Base-by-base conservation (phyloP, 2,888 invertebrate species). In the Julus scandinavius region DNA sequence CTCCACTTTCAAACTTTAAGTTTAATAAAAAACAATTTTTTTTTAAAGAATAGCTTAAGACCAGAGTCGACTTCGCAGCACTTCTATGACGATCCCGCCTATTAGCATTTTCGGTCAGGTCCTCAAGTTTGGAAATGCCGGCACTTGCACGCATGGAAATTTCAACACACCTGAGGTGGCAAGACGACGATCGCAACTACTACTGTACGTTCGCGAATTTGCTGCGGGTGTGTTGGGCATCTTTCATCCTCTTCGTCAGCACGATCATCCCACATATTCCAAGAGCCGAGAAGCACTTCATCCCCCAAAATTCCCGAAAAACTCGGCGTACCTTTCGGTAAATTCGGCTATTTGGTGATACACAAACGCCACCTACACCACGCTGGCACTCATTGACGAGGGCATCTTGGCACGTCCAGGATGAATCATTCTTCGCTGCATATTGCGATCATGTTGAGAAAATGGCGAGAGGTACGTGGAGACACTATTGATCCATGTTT, bases 221-320 rank as follows among this genome's bases (percentile, higher is more conserved):
- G 58, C 58, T 58, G 58, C 58, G 58, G 13, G 15, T 11, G 58
- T 58, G 58, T 58, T 58, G 63, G 63, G 20, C 63, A 63, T 63
- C 63, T 63, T 20, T 63, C 63, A 63, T 63, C 63, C 63, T 63
- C 20, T 20, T 63, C 63, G 63, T 20, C 20, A 63, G 63, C 63
- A 20, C 63, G 63, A n/a, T 63, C 63, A 20, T 63, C 63, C 63
- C 63, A 63, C 63, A 63, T 63, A 63, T 63, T 63, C 63, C 63
- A 20, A 63, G 20, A 63, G n/a, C 63, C 20, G 20, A 20, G n/a
- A n/a, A 15, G 50, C 50, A 13, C 50, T 50, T 50, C 50, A 50
- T 50, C 50, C n/a, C n/a, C 20, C 5, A 15, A 63, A 63, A 63
- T 63, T 63, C 63, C 63, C 20, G 20, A 63, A 58, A 58, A 58